These are phyloP conservation scores for Corydoras sp. DNA, from an alignment of 2,113 vertebrate species.

Conservation along the genomic window DNA sequence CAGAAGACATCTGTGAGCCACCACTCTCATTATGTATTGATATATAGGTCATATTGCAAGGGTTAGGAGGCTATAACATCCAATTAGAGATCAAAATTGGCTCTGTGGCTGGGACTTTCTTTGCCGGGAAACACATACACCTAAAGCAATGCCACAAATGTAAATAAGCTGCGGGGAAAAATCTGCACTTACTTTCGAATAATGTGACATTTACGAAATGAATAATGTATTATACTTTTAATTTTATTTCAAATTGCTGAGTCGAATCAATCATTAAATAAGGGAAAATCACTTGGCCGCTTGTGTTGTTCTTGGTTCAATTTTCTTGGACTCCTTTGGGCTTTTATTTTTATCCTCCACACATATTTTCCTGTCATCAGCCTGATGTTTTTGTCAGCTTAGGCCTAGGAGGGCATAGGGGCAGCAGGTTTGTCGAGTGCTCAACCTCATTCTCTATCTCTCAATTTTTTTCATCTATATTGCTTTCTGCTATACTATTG, in stretches of 20 bases:
- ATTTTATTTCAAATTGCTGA: no score
- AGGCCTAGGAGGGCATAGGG: constrained; percentile 80
- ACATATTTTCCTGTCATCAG: constrained; percentile 90
- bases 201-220: no score
- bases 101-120: constrained; percentile 19
- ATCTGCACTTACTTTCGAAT: constrained; percentile 29
- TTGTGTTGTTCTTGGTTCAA: constrained; percentile 45
- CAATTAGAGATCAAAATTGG: constrained; percentile 34
- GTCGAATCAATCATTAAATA: no score
- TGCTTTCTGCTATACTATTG: constrained; percentile 75
- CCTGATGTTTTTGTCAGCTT: constrained; percentile 89
- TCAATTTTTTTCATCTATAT: constrained; percentile 49
- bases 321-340: constrained; percentile 58
- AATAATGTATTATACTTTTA: no score
- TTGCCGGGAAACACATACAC: not conserved
- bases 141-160: constrained; percentile 10
- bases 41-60: constrained; percentile 26
- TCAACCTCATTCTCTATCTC: constrained; percentile 62
- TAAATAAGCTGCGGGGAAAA: not conserved
- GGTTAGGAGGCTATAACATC: constrained; percentile 40
- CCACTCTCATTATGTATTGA: constrained; percentile 39
- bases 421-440: constrained; percentile 70
- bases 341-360: constrained; percentile 55
- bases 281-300: no score
- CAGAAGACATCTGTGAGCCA: constrained; percentile 38